Base-by-base conservation (phyloP, 2,888 invertebrate species). In the Tachina grossa region DNA sequence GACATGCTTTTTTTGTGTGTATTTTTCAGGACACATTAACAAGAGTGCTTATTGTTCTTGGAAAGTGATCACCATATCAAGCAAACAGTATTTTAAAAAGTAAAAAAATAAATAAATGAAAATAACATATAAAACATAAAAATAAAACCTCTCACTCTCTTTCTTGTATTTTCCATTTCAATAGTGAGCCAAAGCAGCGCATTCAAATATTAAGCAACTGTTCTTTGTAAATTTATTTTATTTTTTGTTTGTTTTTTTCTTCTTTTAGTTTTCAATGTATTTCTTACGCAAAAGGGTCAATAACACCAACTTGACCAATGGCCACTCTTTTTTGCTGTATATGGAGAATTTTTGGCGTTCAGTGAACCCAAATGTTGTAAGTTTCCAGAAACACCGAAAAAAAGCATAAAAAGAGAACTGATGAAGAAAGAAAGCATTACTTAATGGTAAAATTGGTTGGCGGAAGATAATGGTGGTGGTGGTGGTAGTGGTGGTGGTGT, bases 291-390 rank as follows among this genome's bases (percentile, higher is more conserved):
- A 79, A 31, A 87, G 85, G 88, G 85, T 88, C 87, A 88, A 88
- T 88, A 87, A 88, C 87, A 87, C 75, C 61, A 68, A 66, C 66
- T 84, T 87, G 87, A 80, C 88, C 85, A 88, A 76, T 84, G 85
- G 78, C 59, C 76, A 68, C 16, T 81, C 6, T 31, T 31, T 74
- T 72, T 65, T 71, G 69, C 69, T 84, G 59, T 63, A 74, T 47
- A 51, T 86, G 77, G 72, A 80, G 83, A 81, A 84, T 86, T 86
- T 85, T 86, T 84, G 86, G 86, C 86, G 86, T 86, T 86, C 86
- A 84, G 47, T 86, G 86, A 86, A 86, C 86, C 57, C 83, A 72
- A 72, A 53, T 85, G 66, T 83, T 79, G 85, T 85, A 85, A 85
- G 72, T 66, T 85, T 65, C 69, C 63, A 43, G 65, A 74, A 74